Percentiles rank a stretch among this genome's conserved stretches.
phyloP scores from a whole-genome alignment of 37 sponge, comb jelly and placozoan species.

The Amphimedon queenslandica region DNA sequence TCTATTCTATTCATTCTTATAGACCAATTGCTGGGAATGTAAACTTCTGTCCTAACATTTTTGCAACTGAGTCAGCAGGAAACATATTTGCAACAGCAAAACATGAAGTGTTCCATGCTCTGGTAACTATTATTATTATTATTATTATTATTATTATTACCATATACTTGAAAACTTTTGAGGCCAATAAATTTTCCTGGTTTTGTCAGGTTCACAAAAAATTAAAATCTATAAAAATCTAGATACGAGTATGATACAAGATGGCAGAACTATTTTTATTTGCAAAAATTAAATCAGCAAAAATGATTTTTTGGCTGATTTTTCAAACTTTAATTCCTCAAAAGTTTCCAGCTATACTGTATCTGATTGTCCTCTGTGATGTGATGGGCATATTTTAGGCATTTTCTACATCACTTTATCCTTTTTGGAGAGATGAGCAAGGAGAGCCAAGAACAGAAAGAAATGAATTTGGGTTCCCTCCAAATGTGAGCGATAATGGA shows the following conservation, averaged over 20 bases:
- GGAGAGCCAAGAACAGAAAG: conserved; percentile 70
- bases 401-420: conserved; percentile 45
- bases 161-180: neutral
- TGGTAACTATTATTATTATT: conserved; percentile 28
- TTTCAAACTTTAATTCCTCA: neutral
- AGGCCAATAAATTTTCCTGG: no score
- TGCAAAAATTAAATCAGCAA: neutral
- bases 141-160: neutral
- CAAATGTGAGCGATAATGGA: neutral
- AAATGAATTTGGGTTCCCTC: conserved; percentile 21
- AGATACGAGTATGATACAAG: no score
- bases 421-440: conserved; percentile 66
- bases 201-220: no score
- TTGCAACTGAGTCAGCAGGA: conserved; percentile 12
- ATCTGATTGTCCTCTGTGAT: neutral
- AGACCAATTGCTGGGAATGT: conserved; percentile 78
- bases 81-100: conserved; percentile 45
- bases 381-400: conserved; percentile 16
- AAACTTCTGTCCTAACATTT: conserved; percentile 75
- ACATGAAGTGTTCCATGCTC: conserved; percentile 83
- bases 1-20: conserved; percentile 8
- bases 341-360: neutral
- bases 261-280: neutral
- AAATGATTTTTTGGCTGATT: neutral
- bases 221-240: no score